These are phyloP conservation scores for Sternarchorhynchus goeldii DNA, from an alignment of 2,797 vertebrate species.

Conservation along the genomic window DNA sequence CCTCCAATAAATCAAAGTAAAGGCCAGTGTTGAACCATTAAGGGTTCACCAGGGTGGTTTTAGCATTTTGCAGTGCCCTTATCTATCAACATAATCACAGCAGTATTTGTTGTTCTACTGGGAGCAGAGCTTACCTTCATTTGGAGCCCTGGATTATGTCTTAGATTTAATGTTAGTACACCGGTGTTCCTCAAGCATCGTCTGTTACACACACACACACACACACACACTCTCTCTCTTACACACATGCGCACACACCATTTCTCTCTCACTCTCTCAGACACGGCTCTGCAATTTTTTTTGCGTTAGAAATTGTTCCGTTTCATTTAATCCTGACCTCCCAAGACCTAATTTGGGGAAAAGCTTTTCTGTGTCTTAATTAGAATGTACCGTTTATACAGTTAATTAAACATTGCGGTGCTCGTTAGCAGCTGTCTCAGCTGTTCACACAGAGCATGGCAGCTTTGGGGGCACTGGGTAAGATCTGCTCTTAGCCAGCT, in stretches of 20 bases:
- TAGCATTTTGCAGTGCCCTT: no score
- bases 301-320: slow-evolving; percentile 59
- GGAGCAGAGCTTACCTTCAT: not conserved
- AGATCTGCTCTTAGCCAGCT: not conserved
- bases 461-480: slow-evolving; percentile 63
- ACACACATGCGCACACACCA: not conserved
- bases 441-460: slow-evolving; percentile 64
- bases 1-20: no score
- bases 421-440: slow-evolving; percentile 68
- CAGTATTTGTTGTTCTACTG: no score
- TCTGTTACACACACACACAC: not conserved
- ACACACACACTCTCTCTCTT: not conserved
- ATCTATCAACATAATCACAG: no score
- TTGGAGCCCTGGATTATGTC: not conserved
- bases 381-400: slow-evolving; percentile 73
- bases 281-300: slow-evolving; percentile 30
- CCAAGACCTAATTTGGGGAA: slow-evolving; percentile 68
- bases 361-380: slow-evolving; percentile 74
- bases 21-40: no score
- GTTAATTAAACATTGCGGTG: slow-evolving; percentile 73
- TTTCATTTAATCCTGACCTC: slow-evolving; percentile 71
- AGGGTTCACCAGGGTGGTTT: no score
- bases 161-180: not conserved
- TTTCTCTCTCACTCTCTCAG: not conserved
- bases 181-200: slow-evolving; percentile 1